These are phyloP conservation scores for Nasonia giraulti DNA, from an alignment of 1,140 invertebrate species.

Conservation along the genomic window DNA sequence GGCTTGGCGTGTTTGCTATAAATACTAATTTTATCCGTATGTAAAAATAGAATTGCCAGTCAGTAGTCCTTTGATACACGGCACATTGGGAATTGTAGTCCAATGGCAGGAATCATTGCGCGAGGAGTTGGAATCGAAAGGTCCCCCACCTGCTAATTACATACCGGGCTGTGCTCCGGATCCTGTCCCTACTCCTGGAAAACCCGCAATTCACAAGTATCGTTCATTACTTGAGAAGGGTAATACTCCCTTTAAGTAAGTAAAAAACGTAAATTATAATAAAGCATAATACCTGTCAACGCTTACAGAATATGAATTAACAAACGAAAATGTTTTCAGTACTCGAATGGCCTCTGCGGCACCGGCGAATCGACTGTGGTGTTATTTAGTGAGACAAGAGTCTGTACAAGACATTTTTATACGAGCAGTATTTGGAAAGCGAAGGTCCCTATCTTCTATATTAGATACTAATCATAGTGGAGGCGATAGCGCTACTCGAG, in stretches of 20 bases:
- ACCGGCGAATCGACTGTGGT: conserved; percentile 93
- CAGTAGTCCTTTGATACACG: conserved; percentile 94
- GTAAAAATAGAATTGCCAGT: conserved; percentile 87
- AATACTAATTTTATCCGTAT: conserved; percentile 33
- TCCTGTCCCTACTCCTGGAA: conserved; percentile 78
- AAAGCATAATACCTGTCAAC: not conserved
- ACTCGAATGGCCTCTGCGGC: conserved; percentile 84
- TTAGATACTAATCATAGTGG: conserved; percentile 69
- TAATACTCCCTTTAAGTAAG: conserved; percentile 95
- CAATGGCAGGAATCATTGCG: conserved; percentile 91
- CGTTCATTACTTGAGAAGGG: conserved; percentile 91
- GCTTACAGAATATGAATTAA: not conserved
- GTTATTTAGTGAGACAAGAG: conserved; percentile 94
- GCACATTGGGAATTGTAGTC: conserved; percentile 87
- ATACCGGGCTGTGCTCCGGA: conserved; percentile 84
- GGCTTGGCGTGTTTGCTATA: not conserved
- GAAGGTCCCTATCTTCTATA: conserved; percentile 73
- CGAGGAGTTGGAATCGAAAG: conserved; percentile 84
- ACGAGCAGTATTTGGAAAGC: conserved; percentile 92
- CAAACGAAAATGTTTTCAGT: conserved; percentile 64
- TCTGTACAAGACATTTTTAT: conserved; percentile 96
- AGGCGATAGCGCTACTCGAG: conserved; percentile 67
- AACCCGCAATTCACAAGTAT: conserved; percentile 95
- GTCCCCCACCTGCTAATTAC: conserved; percentile 84
- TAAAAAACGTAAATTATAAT: conserved; percentile 52